These are phyloP conservation scores for Listrodromus nycthemerus DNA, from an alignment of 2,888 invertebrate species.

Conservation along the genomic window DNA sequence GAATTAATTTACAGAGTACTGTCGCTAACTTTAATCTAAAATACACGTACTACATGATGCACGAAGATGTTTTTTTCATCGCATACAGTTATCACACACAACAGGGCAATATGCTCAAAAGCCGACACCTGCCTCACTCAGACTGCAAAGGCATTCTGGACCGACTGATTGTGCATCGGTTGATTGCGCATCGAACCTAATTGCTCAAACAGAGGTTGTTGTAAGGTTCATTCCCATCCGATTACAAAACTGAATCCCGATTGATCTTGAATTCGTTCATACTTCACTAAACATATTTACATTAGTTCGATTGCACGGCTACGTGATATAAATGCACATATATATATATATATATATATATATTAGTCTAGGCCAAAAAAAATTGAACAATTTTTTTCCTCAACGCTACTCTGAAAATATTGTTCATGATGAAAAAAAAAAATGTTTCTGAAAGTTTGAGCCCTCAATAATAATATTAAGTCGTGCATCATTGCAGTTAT, in stretches of 20 bases:
- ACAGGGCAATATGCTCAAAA: conserved; percentile 16
- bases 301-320: conserved; percentile 30
- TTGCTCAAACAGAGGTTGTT: background rate
- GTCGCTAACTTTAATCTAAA: conserved; percentile 46
- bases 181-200: background rate
- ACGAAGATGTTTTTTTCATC: conserved; percentile 10
- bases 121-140: background rate
- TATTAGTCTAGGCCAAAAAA: too few relatives aligned
- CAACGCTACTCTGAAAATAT: too few relatives aligned
- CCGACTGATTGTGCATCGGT: background rate
- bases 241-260: background rate
- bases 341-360: too few relatives aligned
- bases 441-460: too few relatives aligned
- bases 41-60: conserved; percentile 44
- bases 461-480: too few relatives aligned
- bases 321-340: conserved; percentile 13
- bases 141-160: background rate
- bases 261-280: background rate
- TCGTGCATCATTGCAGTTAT: too few relatives aligned
- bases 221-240: background rate
- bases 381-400: too few relatives aligned
- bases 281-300: conserved; percentile 35
- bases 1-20: conserved; percentile 71
- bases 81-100: conserved; percentile 1
- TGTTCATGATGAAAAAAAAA: too few relatives aligned